A percentile compares a stretch with the other conserved stretches of the same genome.
These are phyloP conservation scores for Ips nitidus DNA, from an alignment of 1,140 invertebrate genomes.

Conservation along the genomic window DNA sequence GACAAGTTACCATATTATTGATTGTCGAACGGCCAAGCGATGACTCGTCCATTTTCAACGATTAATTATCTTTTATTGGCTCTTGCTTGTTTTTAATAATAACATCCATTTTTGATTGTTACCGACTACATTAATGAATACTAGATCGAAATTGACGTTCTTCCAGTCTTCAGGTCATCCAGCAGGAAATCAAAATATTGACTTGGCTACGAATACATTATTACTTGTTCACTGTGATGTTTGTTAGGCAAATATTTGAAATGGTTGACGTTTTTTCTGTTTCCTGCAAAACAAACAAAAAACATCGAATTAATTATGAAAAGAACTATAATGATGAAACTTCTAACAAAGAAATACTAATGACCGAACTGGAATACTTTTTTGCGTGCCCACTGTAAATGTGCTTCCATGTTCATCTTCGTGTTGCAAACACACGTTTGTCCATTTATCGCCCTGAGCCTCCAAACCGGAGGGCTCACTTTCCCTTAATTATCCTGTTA, in stretches of 20 bases:
- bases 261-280: no score
- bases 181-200: no score
- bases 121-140: no score
- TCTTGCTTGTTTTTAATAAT: conserved; percentile 13
- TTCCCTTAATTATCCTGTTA: background rate
- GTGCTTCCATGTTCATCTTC: background rate
- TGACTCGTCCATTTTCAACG: conserved; percentile 18
- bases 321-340: no score
- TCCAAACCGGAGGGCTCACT: background rate
- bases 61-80: conserved; percentile 25
- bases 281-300: no score
- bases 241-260: no score
- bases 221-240: no score
- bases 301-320: no score
- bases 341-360: no score
- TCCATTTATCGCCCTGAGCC: background rate
- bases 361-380: background rate
- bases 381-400: background rate
- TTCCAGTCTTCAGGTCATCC: no score
- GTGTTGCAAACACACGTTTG: background rate
- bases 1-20: conserved; percentile 32
- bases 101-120: background rate
- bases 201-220: no score
- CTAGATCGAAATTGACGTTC: no score
- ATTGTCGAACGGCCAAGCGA: conserved; percentile 20